phyloP scores from a whole-genome alignment of 2,888 invertebrate genomes.

The Cistogaster globosa region DNA sequence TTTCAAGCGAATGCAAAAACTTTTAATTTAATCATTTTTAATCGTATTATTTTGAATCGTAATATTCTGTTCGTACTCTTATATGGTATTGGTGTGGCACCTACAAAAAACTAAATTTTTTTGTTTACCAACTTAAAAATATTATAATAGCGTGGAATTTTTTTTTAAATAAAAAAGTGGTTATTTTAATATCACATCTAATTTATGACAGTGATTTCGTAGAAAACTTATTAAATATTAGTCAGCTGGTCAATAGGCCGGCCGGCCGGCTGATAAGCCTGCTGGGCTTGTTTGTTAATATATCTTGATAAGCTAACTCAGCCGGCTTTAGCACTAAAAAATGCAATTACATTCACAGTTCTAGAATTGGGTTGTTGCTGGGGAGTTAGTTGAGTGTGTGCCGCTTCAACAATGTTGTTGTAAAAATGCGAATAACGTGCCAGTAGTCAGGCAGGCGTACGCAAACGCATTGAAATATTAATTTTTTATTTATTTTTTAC shows the following conservation, averaged over 20 bases:
- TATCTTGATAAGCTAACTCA: constrained; percentile 62
- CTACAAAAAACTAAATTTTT: background rate
- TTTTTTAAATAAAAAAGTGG: constrained; percentile 6
- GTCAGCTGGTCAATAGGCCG: constrained; percentile 35
- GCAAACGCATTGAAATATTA: constrained; percentile 39
- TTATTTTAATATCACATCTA: constrained; percentile 33
- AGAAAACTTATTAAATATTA: constrained; percentile 32
- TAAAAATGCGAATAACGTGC: background rate
- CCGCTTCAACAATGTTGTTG: background rate
- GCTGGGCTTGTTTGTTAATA: constrained; percentile 49
- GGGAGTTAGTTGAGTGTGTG: background rate
- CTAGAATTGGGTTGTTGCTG: background rate
- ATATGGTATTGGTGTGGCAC: background rate
- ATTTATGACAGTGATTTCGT: background rate
- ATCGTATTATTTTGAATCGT: no score
- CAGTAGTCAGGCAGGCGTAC: constrained; percentile 3
- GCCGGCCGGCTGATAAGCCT: constrained; percentile 23
- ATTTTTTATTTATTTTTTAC: constrained; percentile 3
- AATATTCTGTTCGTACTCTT: constrained; percentile 5
- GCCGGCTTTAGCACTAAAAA: constrained; percentile 35
- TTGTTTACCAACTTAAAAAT: background rate
- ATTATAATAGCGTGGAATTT: constrained; percentile 49
- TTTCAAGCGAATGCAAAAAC: constrained; percentile 7
- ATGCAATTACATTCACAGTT: constrained; percentile 34
- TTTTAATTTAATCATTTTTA: constrained; percentile 28